A percentile compares a stretch with the other conserved stretches of the same genome.
Evolutionary conservation across 2,113 vertebrate species (phyloP).

Genomic region (Gymnarchus niloticus): DNA sequence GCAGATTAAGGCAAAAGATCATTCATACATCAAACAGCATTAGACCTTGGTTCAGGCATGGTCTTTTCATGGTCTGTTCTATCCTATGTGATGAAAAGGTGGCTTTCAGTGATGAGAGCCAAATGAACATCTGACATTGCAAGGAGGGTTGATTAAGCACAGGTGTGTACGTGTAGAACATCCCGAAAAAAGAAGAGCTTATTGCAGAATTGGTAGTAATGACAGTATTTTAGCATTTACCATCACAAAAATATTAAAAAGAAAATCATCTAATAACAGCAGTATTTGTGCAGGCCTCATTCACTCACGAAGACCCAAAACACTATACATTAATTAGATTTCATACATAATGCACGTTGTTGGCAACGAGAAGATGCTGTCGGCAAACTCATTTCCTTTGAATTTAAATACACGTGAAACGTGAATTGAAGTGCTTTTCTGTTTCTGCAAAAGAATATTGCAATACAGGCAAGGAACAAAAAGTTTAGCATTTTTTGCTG

Average conservation of each 20-base stretch:
- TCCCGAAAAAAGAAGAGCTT: not conserved
- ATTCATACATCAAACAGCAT: not conserved
- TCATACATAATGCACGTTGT: not conserved
- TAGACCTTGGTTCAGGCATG: not conserved
- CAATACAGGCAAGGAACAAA: not conserved
- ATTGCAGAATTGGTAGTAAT: not conserved
- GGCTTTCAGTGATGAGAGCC: not conserved
- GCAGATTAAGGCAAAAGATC: not conserved
- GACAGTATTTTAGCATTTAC: not conserved
- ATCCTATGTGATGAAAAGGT: not conserved
- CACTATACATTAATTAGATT: not conserved
- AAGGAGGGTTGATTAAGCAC: not conserved
- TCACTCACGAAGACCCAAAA: not conserved
- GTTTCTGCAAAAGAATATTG: not conserved
- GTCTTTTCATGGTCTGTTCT: not conserved
- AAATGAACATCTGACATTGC: no score
- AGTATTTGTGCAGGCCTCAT: not conserved
- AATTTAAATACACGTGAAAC: not conserved
- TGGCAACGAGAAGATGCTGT: not conserved
- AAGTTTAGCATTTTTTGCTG: not conserved
- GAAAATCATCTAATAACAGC: not conserved
- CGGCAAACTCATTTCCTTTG: not conserved
- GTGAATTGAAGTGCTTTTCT: not conserved
- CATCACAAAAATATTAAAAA: not conserved
- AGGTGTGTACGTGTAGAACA: not conserved